phyloP scores from a whole-genome alignment of 1,140 invertebrate species.

The Tetraneura akinire region DNA sequence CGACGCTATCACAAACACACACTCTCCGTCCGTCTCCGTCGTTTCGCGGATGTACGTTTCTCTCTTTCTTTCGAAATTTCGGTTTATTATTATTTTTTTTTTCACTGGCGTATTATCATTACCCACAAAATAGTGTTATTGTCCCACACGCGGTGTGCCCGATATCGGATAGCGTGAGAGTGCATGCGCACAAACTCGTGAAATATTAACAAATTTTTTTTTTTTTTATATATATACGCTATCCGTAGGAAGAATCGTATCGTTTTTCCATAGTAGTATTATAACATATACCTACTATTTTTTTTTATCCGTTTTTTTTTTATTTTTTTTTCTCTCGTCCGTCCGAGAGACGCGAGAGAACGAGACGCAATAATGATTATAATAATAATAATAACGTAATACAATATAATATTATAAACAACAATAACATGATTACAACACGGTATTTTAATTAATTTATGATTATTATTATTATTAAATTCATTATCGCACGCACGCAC shows the following conservation, averaged over 20 bases:
- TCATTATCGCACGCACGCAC: slow-evolving; percentile 2
- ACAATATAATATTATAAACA: too few species aligned
- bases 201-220: background rate
- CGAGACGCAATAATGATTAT: background rate
- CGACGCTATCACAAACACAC: background rate
- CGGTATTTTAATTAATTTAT: too few species aligned
- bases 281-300: too few species aligned
- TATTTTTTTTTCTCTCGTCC: background rate
- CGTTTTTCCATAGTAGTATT: too few species aligned
- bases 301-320: background rate
- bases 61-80: slow-evolving; percentile 19
- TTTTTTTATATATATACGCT: too few species aligned
- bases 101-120: background rate
- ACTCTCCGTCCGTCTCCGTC: background rate
- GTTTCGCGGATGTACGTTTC: background rate
- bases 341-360: background rate
- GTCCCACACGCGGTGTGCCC: slow-evolving; percentile 32
- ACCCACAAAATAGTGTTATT: background rate
- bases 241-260: too few species aligned
- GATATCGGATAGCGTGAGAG: background rate
- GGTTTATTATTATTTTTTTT: slow-evolving; percentile 7
- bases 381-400: too few species aligned
- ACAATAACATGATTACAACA: too few species aligned
- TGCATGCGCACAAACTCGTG: background rate
- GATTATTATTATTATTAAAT: background rate